A percentile compares a stretch with the other conserved stretches of the same genome.
Conservation (phyloP, 2,113 vertebrate species). For the Craseonycteris thonglongyai region DNA sequence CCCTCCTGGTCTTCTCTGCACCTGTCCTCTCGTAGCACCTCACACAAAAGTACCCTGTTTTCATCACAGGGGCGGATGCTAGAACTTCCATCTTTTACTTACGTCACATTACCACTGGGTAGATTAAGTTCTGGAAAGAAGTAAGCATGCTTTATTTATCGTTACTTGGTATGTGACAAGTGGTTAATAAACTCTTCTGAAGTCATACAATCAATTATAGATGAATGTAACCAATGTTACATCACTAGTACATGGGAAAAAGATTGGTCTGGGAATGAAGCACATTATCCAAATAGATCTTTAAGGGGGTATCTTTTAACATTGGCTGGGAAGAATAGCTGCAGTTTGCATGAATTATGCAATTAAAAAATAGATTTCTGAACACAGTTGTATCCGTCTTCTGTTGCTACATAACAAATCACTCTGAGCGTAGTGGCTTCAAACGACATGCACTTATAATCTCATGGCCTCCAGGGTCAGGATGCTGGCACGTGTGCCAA, state of each 20-base stretch:
- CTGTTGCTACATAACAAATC: neutral
- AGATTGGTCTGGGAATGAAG: neutral
- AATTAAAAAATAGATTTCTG: neutral
- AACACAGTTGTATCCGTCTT: neutral
- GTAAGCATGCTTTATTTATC: no score
- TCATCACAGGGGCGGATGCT: fast-evolving
- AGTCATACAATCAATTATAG: no score
- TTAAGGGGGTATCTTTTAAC: neutral
- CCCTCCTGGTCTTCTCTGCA: no score
- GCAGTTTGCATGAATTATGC: no score
- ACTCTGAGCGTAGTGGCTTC: no score
- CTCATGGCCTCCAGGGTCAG: neutral
- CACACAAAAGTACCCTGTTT: fast-evolving
- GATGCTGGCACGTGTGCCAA: neutral
- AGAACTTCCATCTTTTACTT: neutral
- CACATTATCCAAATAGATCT: neutral
- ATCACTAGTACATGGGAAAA: neutral
- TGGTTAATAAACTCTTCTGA: no score
- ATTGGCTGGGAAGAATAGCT: neutral
- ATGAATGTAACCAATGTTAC: neutral
- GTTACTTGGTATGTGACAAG: no score
- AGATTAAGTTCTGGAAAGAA: neutral
- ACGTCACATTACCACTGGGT: neutral
- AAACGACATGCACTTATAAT: fast-evolving
- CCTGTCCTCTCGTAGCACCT: fast-evolving